Evolutionary conservation across 2,113 vertebrate genomes (phyloP).

Genomic region (Eonycteris spelaea): DNA sequence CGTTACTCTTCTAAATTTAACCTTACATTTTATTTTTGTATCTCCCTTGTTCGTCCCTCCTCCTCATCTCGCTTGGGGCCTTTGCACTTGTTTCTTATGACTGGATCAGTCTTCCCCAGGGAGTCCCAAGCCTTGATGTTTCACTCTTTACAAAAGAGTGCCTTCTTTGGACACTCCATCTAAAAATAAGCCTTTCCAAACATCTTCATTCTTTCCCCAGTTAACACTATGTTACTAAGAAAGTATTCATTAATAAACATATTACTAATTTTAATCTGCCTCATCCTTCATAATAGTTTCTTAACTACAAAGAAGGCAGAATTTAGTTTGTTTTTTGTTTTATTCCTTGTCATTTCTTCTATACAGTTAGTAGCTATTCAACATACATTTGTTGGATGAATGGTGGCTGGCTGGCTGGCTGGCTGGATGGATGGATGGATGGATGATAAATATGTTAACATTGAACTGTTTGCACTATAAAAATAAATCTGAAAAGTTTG

Average conservation of each 20-base stretch:
- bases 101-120: not conserved
- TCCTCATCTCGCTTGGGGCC: not conserved
- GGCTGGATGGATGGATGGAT: not conserved
- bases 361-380: not conserved
- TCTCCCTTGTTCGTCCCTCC: not conserved
- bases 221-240: not conserved
- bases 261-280: not conserved
- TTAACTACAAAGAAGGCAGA: not conserved
- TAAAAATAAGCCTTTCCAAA: not conserved
- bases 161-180: not conserved
- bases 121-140: not conserved
- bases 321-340: not conserved
- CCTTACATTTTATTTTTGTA: not conserved
- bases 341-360: not conserved
- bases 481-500: not conserved
- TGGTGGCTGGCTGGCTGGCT: not conserved
- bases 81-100: not conserved
- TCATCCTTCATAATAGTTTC: not conserved
- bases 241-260: not conserved
- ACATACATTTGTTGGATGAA: not conserved
- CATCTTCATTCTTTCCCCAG: not conserved
- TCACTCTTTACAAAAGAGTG: not conserved
- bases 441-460: not conserved
- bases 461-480: not conserved
- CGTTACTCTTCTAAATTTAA: not conserved